Conservation (phyloP, 2,797 vertebrate species). For the Adelosebastes latens region DNA sequence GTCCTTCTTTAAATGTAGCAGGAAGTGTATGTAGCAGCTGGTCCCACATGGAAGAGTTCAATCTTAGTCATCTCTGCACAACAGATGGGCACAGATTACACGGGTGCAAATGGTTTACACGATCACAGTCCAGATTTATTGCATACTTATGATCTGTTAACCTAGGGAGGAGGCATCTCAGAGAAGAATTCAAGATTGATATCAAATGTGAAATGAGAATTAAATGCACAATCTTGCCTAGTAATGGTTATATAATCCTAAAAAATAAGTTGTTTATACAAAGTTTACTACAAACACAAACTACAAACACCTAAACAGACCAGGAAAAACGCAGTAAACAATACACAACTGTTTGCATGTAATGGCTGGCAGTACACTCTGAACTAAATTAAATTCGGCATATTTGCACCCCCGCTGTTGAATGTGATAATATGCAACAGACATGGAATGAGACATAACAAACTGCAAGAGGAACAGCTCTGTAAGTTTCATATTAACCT, state of each 20-base stretch:
- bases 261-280: background rate
- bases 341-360: background rate
- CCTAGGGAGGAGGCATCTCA: background rate
- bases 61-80: background rate
- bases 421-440: background rate
- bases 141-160: background rate
- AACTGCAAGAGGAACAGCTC: background rate
- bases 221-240: background rate
- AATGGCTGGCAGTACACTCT: background rate
- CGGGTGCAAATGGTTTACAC: background rate
- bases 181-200: background rate
- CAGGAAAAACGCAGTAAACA: background rate
- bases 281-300: too few species aligned
- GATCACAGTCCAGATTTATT: background rate
- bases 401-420: background rate
- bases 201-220: background rate
- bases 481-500: too few species aligned
- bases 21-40: background rate
- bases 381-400: background rate
- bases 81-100: background rate
- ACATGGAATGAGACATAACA: background rate
- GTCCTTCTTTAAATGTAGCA: background rate
- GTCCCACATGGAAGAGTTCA: background rate
- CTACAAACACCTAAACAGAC: background rate
- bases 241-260: background rate